Percentiles rank a stretch among this genome's conserved stretches.
Evolutionary conservation across 2,888 invertebrate genomes (phyloP).

Genomic region (Brachypterus glaber): DNA sequence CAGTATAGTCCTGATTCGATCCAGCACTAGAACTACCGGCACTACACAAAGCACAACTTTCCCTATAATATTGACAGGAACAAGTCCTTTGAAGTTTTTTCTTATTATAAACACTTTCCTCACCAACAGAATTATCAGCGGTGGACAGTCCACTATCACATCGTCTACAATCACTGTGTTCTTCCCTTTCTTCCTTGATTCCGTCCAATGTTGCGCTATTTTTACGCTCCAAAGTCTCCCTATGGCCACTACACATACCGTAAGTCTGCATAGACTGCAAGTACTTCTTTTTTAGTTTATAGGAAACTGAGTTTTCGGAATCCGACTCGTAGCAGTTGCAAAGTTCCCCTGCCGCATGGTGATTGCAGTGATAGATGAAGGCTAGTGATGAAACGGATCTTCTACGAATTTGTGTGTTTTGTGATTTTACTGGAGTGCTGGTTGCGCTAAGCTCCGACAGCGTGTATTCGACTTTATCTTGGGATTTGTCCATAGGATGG

Average conservation of each 20-base stretch:
- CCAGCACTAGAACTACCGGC: constrained; percentile 36
- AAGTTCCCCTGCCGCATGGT: constrained; percentile 41
- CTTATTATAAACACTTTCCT: constrained; percentile 33
- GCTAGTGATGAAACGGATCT: constrained; percentile 42
- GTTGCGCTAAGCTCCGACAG: constrained; percentile 29
- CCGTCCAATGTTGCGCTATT: constrained; percentile 38
- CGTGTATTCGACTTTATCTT: constrained; percentile 20
- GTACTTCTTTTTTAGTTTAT: constrained; percentile 39
- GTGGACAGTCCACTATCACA: constrained; percentile 45
- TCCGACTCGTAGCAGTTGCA: constrained; percentile 43
- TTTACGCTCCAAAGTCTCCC: constrained; percentile 36
- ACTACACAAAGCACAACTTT: constrained; percentile 37
- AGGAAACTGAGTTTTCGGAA: constrained; percentile 38
- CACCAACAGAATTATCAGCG: constrained; percentile 41
- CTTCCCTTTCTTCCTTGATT: constrained; percentile 43
- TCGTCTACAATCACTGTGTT: constrained; percentile 46
- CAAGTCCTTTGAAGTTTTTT: constrained; percentile 42
- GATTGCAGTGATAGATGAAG: constrained; percentile 42
- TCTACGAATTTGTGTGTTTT: constrained; percentile 36
- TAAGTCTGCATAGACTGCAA: constrained; percentile 32
- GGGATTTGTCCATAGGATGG: constrained; percentile 26
- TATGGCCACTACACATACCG: constrained; percentile 12
- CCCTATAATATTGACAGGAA: constrained; percentile 39
- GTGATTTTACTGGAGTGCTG: constrained; percentile 42
- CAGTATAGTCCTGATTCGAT: constrained; percentile 39